Evolutionary conservation across 2,113 vertebrate genomes (phyloP), one percentile per base, ranked within the genome.

Genomic region (Chascanopsetta lugubris): DNA sequence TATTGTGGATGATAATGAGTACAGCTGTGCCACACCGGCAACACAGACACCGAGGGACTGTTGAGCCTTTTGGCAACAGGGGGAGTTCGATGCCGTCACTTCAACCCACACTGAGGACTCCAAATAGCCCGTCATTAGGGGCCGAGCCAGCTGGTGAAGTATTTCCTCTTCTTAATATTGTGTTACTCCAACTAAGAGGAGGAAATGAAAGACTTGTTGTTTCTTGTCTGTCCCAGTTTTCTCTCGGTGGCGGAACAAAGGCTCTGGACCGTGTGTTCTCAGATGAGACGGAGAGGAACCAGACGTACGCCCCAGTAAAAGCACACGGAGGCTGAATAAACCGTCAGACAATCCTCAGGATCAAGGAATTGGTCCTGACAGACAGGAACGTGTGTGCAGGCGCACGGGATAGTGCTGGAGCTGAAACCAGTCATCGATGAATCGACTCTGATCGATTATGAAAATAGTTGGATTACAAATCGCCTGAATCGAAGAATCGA

Each of bases 321-420:
- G 53, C 62, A 83, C 43, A 43, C 60, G 67, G 50, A 43, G 40
- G 51, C 66, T 72, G 27, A 77, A 79, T 51, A 60, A 62, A 40
- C 47, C 36, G 27, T 58, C 15, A 8, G 36, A n/a, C 61, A 75
- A 72, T 60, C 56, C 20, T 60, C 6, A 15, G 26, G 58, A 79
- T 73, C 59, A 42, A 21, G 34, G 48, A 32, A 26, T 61, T 47
- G 63, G 60, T 64, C 51, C 69, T 56, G 36, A 70, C 46, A 71
- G 72, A 46, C 61, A 30, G 32, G 67, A 69, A 50, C 46, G 45
- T 55, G 42, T 40, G 2, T 43, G 69, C 63, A 78, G 61, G 73
- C 43, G 50, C 27, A 62, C 43, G 13, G 7, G 56, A 56, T 11
- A 45, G 50, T 46, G 34, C n/a, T n/a, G n/a, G n/a, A n/a, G n/a